Conservation (phyloP, 2,888 invertebrate species). For the Gastrophysa polygoni region DNA sequence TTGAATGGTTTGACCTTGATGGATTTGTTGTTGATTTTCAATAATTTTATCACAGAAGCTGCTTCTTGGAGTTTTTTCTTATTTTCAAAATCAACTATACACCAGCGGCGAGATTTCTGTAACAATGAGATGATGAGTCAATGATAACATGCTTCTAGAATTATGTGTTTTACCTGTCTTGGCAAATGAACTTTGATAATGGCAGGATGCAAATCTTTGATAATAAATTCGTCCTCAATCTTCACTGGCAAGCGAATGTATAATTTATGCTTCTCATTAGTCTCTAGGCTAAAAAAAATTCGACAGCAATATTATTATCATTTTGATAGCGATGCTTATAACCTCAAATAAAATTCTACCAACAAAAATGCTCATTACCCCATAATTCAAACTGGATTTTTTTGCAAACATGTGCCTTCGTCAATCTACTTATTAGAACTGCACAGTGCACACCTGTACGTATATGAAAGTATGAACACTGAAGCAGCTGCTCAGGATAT, state of each 20-base stretch:
- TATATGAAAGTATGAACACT: too few relatives aligned
- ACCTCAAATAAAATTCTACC: background rate
- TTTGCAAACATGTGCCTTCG: background rate
- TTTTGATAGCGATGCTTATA: background rate
- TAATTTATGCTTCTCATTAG: constrained; percentile 39
- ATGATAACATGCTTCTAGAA: background rate
- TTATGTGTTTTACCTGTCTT: constrained; percentile 44
- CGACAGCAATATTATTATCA: too few relatives aligned
- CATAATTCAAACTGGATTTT: background rate
- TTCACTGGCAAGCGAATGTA: constrained; percentile 50
- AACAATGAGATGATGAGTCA: constrained; percentile 21
- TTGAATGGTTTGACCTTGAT: constrained; percentile 35
- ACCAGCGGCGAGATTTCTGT: constrained; percentile 49
- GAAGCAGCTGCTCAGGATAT: too few relatives aligned
- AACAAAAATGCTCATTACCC: background rate
- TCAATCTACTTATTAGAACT: background rate
- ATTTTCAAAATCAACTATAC: constrained; percentile 43
- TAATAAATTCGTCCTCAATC: constrained; percentile 47
- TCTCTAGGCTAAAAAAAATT: constrained; percentile 36
- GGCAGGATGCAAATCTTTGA: constrained; percentile 49
- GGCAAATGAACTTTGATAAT: constrained; percentile 47
- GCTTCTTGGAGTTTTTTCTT: constrained; percentile 38
- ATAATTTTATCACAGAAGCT: constrained; percentile 34
- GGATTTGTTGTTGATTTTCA: constrained; percentile 44
- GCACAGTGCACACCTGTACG: too few relatives aligned